Evolutionary conservation across 2,113 vertebrate species (phyloP).

Genomic region (Himantopus leucocephalus): DNA sequence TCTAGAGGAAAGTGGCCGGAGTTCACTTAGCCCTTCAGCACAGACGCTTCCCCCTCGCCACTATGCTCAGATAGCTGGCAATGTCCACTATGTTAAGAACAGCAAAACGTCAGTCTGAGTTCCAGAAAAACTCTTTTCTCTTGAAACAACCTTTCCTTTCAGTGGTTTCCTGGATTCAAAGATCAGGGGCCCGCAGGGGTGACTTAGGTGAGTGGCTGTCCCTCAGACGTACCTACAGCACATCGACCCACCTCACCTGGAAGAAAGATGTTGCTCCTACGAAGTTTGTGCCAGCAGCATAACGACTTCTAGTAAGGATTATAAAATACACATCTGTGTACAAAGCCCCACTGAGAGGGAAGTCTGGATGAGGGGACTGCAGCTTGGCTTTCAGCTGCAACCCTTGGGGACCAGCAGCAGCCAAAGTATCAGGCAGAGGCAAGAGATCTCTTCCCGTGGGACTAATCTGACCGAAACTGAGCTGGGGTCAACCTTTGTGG

Average conservation of each 20-base stretch:
- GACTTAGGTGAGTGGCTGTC: background rate
- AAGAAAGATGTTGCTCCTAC: background rate
- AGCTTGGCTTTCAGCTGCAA: background rate
- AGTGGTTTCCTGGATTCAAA: background rate
- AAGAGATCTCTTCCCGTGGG: background rate
- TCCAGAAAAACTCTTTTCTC: background rate
- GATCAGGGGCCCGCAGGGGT: background rate
- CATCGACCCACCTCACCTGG: too few relatives aligned
- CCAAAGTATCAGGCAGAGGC: background rate
- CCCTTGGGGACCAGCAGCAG: background rate
- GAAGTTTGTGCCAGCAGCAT: background rate
- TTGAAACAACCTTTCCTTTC: background rate
- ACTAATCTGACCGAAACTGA: background rate
- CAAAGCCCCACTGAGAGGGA: background rate
- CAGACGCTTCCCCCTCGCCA: background rate
- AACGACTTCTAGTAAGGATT: background rate
- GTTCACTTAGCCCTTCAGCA: background rate
- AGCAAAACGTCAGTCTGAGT: background rate
- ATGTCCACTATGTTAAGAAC: fast-evolving
- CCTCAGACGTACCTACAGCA: too few relatives aligned
- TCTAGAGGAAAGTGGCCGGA: background rate
- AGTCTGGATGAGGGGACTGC: background rate
- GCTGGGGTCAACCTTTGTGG: background rate
- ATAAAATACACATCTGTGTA: background rate
- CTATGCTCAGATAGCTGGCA: background rate